Conservation (phyloP, 2,113 vertebrate genomes). For the Phodopus roborovskii region DNA sequence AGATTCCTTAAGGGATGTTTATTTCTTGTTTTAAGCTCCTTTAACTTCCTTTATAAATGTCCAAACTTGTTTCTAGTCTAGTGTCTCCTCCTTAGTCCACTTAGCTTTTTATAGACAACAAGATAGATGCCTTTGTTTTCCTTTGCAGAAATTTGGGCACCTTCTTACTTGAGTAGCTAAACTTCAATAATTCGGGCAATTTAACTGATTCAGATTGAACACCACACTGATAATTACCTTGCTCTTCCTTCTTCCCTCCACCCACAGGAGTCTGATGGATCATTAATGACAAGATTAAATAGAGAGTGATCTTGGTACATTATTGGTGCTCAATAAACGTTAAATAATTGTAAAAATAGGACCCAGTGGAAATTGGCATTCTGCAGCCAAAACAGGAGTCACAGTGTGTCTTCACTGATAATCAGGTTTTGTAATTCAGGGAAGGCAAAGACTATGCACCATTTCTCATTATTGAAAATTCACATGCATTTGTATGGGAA, state of each 20-base stretch:
- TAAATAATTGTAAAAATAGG: slow-evolving; percentile 75
- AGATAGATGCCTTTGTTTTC: slow-evolving; percentile 42
- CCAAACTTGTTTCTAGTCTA: not conserved
- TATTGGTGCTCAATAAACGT: slow-evolving; percentile 72
- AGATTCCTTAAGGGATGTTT: not conserved
- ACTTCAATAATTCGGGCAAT: slow-evolving; percentile 71
- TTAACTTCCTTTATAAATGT: slow-evolving; percentile 41
- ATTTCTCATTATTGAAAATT: slow-evolving; percentile 65
- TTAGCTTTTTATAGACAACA: slow-evolving; percentile 55
- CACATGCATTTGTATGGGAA: slow-evolving; percentile 40
- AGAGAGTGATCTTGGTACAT: slow-evolving; percentile 40
- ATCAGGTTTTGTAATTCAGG: slow-evolving; percentile 55
- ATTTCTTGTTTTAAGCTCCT: slow-evolving; percentile 44
- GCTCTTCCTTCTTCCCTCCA: slow-evolving; percentile 63
- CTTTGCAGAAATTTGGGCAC: slow-evolving; percentile 51
- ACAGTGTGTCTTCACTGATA: slow-evolving; percentile 48
- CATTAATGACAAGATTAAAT: slow-evolving; percentile 74
- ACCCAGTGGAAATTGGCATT: slow-evolving; percentile 56
- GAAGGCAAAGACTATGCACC: not conserved
- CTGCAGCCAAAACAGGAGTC: slow-evolving; percentile 52
- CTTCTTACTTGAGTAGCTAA: slow-evolving; percentile 61
- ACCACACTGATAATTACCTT: slow-evolving; percentile 71
- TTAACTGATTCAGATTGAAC: slow-evolving; percentile 73
- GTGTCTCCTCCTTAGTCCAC: not conserved
- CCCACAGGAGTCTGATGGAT: slow-evolving; percentile 69